These are phyloP conservation scores for Dreissena rostriformis DNA, from an alignment of 1,140 invertebrate species.

Conservation along the genomic window DNA sequence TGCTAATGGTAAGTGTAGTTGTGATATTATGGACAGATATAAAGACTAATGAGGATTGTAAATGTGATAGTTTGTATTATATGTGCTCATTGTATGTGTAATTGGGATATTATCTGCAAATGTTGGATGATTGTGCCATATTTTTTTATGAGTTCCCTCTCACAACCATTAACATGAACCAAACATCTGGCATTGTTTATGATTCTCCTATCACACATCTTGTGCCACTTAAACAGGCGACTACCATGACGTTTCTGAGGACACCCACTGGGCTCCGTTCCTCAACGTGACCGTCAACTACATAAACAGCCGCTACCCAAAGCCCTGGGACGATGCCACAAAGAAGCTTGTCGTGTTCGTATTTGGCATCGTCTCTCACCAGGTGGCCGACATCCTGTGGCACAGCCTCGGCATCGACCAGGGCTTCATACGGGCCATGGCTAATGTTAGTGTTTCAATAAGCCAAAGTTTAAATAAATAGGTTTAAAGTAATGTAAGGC, in stretches of 20 bases:
- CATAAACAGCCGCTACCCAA: conserved; percentile 72
- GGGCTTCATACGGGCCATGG: conserved; percentile 77
- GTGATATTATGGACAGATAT: no score
- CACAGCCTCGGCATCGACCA: conserved; percentile 76
- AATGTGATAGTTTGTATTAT: no score
- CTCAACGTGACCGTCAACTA: conserved; percentile 78
- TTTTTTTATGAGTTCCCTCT: no score
- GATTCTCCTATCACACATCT: neutral
- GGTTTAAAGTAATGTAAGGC: no score
- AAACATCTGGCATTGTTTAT: no score
- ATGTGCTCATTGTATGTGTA: no score
- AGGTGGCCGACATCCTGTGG: conserved; percentile 78
- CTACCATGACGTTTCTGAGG: conserved; percentile 76
- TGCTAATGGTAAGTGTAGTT: no score
- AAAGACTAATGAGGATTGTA: no score
- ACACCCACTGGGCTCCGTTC: conserved; percentile 79
- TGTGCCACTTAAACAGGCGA: conserved; percentile 63
- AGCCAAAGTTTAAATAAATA: no score
- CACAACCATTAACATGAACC: no score
- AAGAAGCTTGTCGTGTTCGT: conserved; percentile 76
- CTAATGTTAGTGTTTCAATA: conserved; percentile 65
- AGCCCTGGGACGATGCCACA: conserved; percentile 73
- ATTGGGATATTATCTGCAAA: no score
- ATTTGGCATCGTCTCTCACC: conserved; percentile 74
- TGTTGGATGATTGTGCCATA: no score